phyloP scores from a whole-genome alignment of 1,140 invertebrate genomes.

The Musca domestica region DNA sequence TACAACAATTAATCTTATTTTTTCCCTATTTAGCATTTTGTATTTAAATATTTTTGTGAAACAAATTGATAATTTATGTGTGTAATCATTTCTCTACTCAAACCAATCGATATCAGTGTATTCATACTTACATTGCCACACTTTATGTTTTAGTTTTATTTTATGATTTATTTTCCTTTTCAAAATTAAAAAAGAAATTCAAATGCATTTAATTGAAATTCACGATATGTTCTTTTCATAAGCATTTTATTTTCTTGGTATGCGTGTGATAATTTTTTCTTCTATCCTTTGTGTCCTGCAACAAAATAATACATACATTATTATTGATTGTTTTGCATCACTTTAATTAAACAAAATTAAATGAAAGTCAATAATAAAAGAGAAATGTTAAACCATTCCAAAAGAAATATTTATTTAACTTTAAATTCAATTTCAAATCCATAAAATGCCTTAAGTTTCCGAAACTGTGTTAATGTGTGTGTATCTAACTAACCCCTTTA shows the following conservation, averaged over 20 bases:
- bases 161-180: background rate
- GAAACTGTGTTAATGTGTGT: conserved; percentile 13
- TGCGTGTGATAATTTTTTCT: conserved; percentile 5
- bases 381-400: too few relatives aligned
- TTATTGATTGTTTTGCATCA: conserved; percentile 12
- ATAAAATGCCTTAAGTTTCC: background rate
- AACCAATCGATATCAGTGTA: too few relatives aligned
- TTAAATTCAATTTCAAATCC: background rate
- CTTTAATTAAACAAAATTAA: background rate
- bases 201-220: background rate
- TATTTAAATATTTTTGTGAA: too few relatives aligned
- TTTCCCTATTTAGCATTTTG: too few relatives aligned
- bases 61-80: too few relatives aligned
- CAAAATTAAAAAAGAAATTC: background rate
- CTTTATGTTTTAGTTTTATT: background rate
- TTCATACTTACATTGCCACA: too few relatives aligned
- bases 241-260: background rate
- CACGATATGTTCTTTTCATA: background rate
- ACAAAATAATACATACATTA: conserved; percentile 9
- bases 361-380: too few relatives aligned
- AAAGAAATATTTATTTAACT: too few relatives aligned
- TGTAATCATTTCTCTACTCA: too few relatives aligned
- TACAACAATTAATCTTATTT: too few relatives aligned
- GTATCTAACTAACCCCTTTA: background rate
- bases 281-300: background rate